Percentiles rank a stretch among this genome's conserved stretches.
Evolutionary conservation across 1,140 invertebrate species (phyloP).

Genomic region (Drosophila bocki): DNA sequence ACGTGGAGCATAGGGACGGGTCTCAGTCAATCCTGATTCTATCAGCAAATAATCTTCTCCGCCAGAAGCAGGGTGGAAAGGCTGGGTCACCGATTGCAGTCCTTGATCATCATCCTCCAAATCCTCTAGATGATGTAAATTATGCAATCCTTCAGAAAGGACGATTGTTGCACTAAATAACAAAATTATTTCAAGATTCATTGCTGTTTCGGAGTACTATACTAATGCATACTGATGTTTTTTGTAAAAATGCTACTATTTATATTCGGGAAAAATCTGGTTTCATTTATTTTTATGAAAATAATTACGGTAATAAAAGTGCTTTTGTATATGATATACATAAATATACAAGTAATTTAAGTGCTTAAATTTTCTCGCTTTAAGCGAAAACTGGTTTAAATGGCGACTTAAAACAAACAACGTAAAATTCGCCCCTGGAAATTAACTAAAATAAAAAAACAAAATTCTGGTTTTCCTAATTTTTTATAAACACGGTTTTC

Average conservation of each 20-base stretch:
- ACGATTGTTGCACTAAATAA: not conserved
- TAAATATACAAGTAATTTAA: not conserved
- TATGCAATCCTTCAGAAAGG: not conserved
- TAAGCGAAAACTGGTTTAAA: not conserved
- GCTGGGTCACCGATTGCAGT: not conserved
- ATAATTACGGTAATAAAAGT: not conserved
- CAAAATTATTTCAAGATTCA: not conserved
- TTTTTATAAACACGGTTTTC: too few species aligned
- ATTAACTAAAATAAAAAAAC: not conserved
- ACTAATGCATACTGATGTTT: conserved; percentile 31
- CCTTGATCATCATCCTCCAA: not conserved
- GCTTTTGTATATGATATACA: not conserved
- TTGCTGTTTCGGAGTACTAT: not conserved
- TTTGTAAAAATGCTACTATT: not conserved
- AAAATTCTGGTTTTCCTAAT: too few species aligned
- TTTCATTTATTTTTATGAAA: not conserved
- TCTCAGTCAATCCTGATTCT: not conserved
- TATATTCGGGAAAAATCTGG: conserved; percentile 18
- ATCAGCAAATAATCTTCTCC: not conserved
- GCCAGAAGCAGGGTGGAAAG: too few species aligned
- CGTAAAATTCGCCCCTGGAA: too few species aligned
- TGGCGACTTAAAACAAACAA: not conserved
- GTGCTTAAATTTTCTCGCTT: not conserved
- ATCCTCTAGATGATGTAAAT: not conserved
- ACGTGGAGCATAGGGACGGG: not conserved